Percentiles rank a stretch among this genome's conserved stretches.
Conservation (phyloP, 2,797 vertebrate species). For the Sardinella longiceps region DNA sequence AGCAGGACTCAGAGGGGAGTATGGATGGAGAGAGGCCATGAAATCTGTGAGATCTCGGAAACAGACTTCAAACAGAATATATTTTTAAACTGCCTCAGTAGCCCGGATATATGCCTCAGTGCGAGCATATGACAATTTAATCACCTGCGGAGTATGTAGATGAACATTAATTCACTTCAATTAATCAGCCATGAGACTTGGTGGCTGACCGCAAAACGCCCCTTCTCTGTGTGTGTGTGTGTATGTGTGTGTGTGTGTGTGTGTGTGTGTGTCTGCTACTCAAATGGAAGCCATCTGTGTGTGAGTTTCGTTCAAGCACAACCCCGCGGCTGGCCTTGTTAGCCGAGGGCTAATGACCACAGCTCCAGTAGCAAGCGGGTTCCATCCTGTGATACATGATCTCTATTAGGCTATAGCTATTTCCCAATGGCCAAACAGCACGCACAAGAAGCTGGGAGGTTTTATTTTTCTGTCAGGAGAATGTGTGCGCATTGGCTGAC, state of each 20-base stretch:
- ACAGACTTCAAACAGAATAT: not conserved
- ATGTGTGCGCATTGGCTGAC: no score
- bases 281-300: not conserved
- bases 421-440: no score
- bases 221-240: no score
- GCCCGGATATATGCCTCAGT: not conserved
- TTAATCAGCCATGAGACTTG: not conserved
- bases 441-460: no score
- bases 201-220: not conserved
- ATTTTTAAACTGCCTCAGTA: not conserved
- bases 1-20: not conserved
- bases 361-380: no score
- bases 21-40: not conserved
- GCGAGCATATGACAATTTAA: constrained; percentile 2
- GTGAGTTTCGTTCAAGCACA: not conserved
- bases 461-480: no score
- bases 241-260: no score
- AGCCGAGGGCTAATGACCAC: not conserved
- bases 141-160: not conserved
- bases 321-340: not conserved
- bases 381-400: no score
- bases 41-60: not conserved
- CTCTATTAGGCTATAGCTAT: no score
- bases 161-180: not conserved
- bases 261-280: not conserved